Evolutionary conservation across 2,797 vertebrate species (phyloP).

Genomic region (Cirrhinus mrigala): DNA sequence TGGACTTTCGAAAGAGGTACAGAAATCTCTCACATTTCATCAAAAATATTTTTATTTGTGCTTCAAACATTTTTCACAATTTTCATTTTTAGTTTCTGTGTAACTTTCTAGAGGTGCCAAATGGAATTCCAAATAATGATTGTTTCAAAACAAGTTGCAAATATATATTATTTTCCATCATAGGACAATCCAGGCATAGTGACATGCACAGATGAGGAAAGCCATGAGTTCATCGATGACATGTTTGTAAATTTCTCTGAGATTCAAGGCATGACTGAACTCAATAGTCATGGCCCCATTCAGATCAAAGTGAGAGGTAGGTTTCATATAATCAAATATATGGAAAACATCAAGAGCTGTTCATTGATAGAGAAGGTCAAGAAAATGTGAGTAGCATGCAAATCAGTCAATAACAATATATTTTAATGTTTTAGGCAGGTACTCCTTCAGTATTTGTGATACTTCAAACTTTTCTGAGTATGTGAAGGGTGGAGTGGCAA

Average conservation of each 20-base stretch:
- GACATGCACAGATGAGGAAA: constrained; percentile 66
- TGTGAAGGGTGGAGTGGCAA: constrained; percentile 77
- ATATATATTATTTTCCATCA: neutral
- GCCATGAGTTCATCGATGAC: constrained; percentile 65
- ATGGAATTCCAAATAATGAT: neutral
- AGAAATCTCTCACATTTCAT: neutral
- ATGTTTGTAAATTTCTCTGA: constrained; percentile 82
- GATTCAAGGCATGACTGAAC: constrained; percentile 88
- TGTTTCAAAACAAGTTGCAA: neutral
- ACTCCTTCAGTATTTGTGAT: constrained; percentile 83
- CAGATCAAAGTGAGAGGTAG: constrained; percentile 66
- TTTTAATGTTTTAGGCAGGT: constrained; percentile 62
- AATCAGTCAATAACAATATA: neutral
- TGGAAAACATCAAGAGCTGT: constrained; percentile 7
- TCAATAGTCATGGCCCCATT: constrained; percentile 77
- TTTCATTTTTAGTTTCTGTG: neutral
- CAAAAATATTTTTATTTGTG: neutral
- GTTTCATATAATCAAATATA: neutral
- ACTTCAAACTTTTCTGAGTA: constrained; percentile 84
- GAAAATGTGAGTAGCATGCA: neutral
- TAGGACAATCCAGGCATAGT: constrained; percentile 81
- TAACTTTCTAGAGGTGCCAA: neutral
- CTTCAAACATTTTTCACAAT: neutral
- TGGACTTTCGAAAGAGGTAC: neutral
- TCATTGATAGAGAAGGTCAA: neutral